Percentiles rank a stretch among this genome's conserved stretches.
phyloP scores from a whole-genome alignment of 1,140 invertebrate genomes.

The Lordiphosa stackelbergi region DNA sequence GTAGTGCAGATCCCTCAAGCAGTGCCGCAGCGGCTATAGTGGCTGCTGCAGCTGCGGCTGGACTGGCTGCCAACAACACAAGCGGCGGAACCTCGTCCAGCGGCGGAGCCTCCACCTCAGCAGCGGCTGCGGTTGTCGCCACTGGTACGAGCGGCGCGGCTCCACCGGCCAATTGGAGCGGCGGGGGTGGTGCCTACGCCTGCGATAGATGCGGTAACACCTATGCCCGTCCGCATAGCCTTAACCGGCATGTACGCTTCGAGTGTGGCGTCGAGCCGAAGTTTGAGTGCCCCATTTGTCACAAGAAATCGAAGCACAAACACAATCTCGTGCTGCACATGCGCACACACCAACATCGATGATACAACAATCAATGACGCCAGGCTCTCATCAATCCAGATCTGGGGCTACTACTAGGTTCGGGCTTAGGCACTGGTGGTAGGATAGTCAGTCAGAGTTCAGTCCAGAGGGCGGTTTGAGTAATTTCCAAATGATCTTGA shows the following conservation, averaged over 20 bases:
- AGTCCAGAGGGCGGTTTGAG: conserved; percentile 54
- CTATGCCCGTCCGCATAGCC: conserved; percentile 80
- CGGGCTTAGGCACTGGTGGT: conserved; percentile 5
- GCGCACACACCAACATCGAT: conserved; percentile 79
- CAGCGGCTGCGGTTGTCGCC: conserved; percentile 41
- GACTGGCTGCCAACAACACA: conserved; percentile 28
- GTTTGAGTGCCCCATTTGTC: conserved; percentile 80
- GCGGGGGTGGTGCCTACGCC: conserved; percentile 68
- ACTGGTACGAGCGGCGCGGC: conserved; percentile 29
- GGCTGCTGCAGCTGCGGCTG: conserved; percentile 26
- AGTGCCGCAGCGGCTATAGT: conserved; percentile 35
- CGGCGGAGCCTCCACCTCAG: conserved; percentile 42
- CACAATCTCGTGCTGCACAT: conserved; percentile 80
- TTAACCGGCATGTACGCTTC: conserved; percentile 82
- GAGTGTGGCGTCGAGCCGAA: conserved; percentile 82
- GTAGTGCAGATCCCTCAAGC: conserved; percentile 30
- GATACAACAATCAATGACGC: conserved; percentile 70
- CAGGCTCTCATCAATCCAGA: conserved; percentile 26
- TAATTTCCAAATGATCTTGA: conserved; percentile 77
- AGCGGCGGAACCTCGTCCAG: conserved; percentile 29
- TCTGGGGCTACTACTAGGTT: conserved; percentile 7
- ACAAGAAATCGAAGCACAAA: conserved; percentile 81
- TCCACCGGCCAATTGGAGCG: conserved; percentile 14
- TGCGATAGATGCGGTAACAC: conserved; percentile 80
- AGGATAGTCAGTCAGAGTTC: conserved; percentile 24